Evolutionary conservation across 1,140 invertebrate species (phyloP).

Genomic region (Chironomus tepperi): DNA sequence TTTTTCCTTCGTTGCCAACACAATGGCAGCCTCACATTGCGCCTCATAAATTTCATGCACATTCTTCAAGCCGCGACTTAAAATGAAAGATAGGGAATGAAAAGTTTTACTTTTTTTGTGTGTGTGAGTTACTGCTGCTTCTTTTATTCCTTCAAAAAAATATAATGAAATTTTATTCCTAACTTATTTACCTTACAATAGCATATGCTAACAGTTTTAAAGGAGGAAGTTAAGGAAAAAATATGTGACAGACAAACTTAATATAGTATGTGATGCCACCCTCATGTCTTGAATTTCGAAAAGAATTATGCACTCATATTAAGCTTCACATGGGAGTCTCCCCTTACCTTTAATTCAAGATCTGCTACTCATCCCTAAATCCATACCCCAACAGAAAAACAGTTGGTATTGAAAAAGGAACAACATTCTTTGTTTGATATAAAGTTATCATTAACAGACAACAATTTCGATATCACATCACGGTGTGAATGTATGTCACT

Average conservation of each 20-base stretch:
- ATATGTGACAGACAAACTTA: too few species aligned
- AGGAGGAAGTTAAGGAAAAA: not conserved
- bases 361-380: too few species aligned
- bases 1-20: not conserved
- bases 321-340: too few species aligned
- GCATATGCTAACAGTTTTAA: too few species aligned
- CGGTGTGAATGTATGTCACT: not conserved
- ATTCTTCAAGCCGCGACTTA: not conserved
- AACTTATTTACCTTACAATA: not conserved
- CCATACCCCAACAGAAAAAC: too few species aligned
- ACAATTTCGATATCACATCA: not conserved
- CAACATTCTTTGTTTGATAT: too few species aligned
- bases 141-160: not conserved
- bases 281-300: too few species aligned
- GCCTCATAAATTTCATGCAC: not conserved
- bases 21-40: not conserved
- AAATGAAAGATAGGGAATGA: not conserved
- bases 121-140: not conserved
- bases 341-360: too few species aligned
- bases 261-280: too few species aligned
- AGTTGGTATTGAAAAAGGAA: too few species aligned
- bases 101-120: not conserved
- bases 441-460: not conserved
- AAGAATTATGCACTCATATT: too few species aligned
- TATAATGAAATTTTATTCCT: not conserved